Evolutionary conservation across 92 coral and sea anemone genomes (phyloP).

Genomic region (Paragorgia papillata): DNA sequence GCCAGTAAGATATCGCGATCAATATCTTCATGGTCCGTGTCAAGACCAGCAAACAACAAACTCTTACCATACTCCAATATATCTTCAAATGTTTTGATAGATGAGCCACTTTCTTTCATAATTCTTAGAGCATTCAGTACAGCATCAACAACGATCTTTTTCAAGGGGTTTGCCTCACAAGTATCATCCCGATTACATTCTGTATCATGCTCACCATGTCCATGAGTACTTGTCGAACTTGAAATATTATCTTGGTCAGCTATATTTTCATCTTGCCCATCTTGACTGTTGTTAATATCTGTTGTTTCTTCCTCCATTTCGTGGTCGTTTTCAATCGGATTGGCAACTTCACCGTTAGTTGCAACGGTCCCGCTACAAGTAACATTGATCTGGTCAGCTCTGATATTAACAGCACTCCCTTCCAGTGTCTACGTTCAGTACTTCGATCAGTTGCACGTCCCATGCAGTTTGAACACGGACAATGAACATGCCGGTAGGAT

Average conservation of each 20-base stretch:
- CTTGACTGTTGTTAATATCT: background rate
- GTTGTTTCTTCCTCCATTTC: background rate
- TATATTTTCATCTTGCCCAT: background rate
- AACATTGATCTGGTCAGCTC: constrained; percentile 13
- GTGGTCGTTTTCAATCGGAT: background rate
- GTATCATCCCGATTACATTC: background rate
- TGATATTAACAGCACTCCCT: constrained; percentile 10
- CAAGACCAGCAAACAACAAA: constrained; percentile 19
- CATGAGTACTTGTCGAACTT: background rate
- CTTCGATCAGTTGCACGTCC: constrained; percentile 69
- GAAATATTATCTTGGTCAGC: constrained; percentile 1
- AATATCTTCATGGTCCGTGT: constrained; percentile 14
- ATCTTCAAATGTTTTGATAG: constrained; percentile 74
- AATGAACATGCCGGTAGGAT: constrained; percentile 64
- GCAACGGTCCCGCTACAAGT: background rate
- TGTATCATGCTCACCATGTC: constrained; percentile 2
- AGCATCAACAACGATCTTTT: constrained; percentile 65
- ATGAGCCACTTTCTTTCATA: constrained; percentile 61
- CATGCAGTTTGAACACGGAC: constrained; percentile 63
- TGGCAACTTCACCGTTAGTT: background rate
- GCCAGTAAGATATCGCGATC: constrained; percentile 61
- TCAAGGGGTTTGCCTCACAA: constrained; percentile 56
- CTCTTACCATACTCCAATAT: constrained; percentile 67
- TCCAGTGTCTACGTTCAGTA: constrained; percentile 72
- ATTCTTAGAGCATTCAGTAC: constrained; percentile 68